Evolutionary conservation across 2,888 invertebrate species (phyloP).

Genomic region (Zaprionus obscuricornis): DNA sequence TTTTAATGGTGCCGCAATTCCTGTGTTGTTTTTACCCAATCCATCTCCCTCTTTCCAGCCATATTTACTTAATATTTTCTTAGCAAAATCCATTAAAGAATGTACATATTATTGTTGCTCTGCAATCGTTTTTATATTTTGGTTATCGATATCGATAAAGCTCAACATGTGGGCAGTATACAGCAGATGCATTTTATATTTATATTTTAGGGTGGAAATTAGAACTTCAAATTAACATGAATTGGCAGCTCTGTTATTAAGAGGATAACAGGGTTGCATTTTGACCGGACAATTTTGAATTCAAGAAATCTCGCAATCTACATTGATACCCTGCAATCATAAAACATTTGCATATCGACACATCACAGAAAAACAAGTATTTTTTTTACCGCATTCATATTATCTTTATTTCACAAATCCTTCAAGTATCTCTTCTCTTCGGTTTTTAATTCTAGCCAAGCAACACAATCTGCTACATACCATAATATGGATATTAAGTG

Average conservation of each 20-base stretch:
- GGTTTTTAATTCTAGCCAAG: slow-evolving; percentile 33
- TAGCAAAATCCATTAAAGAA: slow-evolving; percentile 80
- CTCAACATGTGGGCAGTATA: neutral
- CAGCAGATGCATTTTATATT: neutral
- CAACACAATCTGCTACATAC: slow-evolving; percentile 40
- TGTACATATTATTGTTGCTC: slow-evolving; percentile 15
- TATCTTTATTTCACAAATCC: slow-evolving; percentile 59
- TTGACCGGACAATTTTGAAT: neutral
- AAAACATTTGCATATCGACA: neutral
- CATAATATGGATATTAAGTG: slow-evolving; percentile 56
- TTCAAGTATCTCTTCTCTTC: slow-evolving; percentile 21
- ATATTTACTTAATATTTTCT: slow-evolving; percentile 80
- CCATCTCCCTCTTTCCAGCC: slow-evolving; percentile 85
- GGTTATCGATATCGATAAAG: slow-evolving; percentile 37
- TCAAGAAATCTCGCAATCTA: neutral
- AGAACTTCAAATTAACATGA: neutral
- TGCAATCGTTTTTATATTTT: too few relatives aligned
- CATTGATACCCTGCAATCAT: neutral
- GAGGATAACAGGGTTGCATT: slow-evolving; percentile 6
- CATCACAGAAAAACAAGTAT: neutral
- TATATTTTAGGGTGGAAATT: neutral
- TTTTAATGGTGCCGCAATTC: slow-evolving; percentile 90
- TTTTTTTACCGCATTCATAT: slow-evolving; percentile 55
- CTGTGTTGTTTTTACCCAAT: slow-evolving; percentile 91
- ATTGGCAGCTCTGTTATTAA: neutral